Evolutionary conservation across 2,113 vertebrate species (phyloP).

Genomic region (Oreochromis aureus): DNA sequence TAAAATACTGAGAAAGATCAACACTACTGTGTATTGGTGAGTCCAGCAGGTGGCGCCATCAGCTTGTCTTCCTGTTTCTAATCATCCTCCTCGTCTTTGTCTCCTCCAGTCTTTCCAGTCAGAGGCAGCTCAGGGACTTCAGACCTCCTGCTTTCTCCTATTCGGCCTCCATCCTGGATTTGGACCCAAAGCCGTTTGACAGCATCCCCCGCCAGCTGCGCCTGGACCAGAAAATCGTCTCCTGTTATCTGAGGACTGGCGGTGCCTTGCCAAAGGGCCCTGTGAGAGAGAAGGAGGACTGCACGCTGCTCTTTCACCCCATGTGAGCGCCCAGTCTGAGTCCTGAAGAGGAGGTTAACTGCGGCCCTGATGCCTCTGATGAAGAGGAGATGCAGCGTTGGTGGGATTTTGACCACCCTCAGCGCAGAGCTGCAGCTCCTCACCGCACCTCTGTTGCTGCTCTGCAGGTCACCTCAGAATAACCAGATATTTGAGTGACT

Average conservation of each 20-base stretch:
- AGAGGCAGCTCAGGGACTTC: slow-evolving; percentile 32
- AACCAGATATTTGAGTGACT: background rate
- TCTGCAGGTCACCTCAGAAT: background rate
- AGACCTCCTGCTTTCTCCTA: slow-evolving; percentile 76
- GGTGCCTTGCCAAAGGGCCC: slow-evolving; percentile 16
- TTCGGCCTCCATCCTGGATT: slow-evolving; percentile 89
- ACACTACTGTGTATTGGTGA: background rate
- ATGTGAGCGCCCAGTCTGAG: slow-evolving; percentile 67
- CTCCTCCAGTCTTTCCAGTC: background rate
- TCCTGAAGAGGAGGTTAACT: background rate
- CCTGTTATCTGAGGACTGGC: slow-evolving; percentile 81
- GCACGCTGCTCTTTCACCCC: slow-evolving; percentile 88
- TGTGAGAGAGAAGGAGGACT: slow-evolving; percentile 79
- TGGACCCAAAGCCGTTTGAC: slow-evolving; percentile 92
- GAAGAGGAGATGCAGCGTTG: background rate
- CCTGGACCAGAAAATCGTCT: slow-evolving; percentile 89
- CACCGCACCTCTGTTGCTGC: background rate
- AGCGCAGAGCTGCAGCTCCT: background rate
- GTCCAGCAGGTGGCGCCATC: background rate
- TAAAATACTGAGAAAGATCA: background rate
- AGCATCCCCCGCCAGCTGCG: slow-evolving; percentile 88
- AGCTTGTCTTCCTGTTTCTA: background rate
- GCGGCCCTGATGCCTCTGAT: background rate
- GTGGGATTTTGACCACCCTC: background rate
- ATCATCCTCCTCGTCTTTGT: background rate